Evolutionary conservation across 2,888 invertebrate species (phyloP).

Genomic region (Macroteleia sp.): DNA sequence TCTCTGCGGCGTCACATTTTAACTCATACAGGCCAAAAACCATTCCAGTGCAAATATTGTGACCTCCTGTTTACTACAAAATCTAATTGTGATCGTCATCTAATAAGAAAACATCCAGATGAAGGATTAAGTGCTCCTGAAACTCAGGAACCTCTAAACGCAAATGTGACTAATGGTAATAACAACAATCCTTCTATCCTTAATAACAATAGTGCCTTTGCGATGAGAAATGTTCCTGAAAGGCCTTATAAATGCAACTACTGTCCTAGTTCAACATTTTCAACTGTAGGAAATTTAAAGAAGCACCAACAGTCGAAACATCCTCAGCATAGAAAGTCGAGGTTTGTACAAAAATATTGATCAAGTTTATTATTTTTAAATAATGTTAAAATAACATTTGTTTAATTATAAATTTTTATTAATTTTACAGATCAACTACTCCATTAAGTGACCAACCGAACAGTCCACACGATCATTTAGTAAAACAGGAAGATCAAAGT

Average conservation of each 20-base stretch:
- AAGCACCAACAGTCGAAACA: conserved; percentile 92
- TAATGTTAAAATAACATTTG: no score
- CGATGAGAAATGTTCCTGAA: conserved; percentile 89
- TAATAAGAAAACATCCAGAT: conserved; percentile 93
- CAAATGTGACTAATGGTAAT: conserved; percentile 49
- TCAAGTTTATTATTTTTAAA: no score
- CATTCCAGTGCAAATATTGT: conserved; percentile 97
- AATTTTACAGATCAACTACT: conserved; percentile 71
- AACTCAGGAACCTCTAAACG: conserved; percentile 76
- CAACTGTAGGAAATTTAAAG: conserved; percentile 90
- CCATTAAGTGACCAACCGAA: conserved; percentile 76
- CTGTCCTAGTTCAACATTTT: conserved; percentile 93
- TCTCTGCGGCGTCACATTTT: conserved; percentile 96
- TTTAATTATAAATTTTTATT: no score
- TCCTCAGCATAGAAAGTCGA: conserved; percentile 84
- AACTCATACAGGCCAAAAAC: conserved; percentile 98
- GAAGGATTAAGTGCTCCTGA: conserved; percentile 80
- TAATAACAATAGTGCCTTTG: conserved; percentile 85
- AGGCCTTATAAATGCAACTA: conserved; percentile 91
- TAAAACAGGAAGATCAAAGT: conserved; percentile 78
- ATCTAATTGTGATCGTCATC: conserved; percentile 97
- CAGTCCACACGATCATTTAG: conserved; percentile 69
- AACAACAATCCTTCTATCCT: conserved; percentile 63
- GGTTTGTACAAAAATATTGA: conserved; percentile 43
- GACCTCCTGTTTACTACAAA: conserved; percentile 97